Conservation (phyloP, 2,797 vertebrate species). For the Hydrophis major region DNA sequence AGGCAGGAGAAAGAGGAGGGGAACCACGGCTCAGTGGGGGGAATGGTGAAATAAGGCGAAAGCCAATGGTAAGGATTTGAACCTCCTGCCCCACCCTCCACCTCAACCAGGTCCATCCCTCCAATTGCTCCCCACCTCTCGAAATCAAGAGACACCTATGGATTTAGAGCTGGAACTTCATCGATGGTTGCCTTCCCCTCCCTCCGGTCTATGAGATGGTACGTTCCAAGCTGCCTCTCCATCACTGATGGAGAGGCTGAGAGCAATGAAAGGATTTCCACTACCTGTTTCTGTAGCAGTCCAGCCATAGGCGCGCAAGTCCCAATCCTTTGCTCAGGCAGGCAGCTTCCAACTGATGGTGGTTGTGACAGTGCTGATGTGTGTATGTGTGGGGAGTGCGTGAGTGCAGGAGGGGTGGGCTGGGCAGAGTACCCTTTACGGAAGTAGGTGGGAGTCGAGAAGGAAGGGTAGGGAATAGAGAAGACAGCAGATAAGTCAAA, state of each 20-base stretch:
- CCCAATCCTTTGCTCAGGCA: background rate
- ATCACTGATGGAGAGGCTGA: slow-evolving; percentile 25
- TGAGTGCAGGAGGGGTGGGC: background rate
- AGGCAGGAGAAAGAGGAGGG: slow-evolving; percentile 14
- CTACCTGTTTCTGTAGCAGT: background rate
- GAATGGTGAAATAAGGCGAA: background rate
- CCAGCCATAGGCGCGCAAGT: background rate
- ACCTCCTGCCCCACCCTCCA: background rate
- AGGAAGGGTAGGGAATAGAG: background rate
- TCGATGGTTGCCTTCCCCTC: background rate
- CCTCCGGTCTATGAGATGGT: slow-evolving; percentile 26
- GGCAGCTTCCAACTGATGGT: background rate
- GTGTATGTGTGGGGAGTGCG: background rate
- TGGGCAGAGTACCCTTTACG: background rate
- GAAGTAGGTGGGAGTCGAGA: background rate
- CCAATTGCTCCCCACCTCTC: background rate
- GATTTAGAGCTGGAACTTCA: background rate
- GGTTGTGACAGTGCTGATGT: background rate
- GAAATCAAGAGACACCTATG: background rate
- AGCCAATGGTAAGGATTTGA: slow-evolving; percentile 11
- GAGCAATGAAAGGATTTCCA: slow-evolving; percentile 2
- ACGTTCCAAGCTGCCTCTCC: slow-evolving; percentile 40
- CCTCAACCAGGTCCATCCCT: background rate
- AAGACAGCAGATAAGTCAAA: background rate
- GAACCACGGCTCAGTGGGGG: background rate